Conservation (phyloP, 2,113 vertebrate species). For the Malurus melanocephalus region DNA sequence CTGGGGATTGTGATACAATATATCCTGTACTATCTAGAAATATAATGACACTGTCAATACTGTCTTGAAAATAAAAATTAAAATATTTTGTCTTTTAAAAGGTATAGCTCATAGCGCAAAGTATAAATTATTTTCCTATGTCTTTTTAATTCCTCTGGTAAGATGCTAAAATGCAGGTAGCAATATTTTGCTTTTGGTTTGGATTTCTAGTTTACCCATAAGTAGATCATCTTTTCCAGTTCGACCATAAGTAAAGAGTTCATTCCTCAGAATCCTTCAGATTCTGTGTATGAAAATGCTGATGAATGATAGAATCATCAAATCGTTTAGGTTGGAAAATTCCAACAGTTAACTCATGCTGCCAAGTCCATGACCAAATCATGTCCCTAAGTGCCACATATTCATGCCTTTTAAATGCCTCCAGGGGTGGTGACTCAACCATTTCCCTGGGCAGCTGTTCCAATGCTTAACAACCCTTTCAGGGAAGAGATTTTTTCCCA, state of each 20-base stretch:
- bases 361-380: neutral
- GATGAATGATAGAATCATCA: neutral
- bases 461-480: neutral
- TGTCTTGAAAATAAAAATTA: neutral
- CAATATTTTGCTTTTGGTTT: neutral
- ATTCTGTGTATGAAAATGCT: neutral
- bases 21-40: neutral
- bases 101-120: neutral
- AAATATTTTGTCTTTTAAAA: neutral
- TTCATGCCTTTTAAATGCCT: neutral
- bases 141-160: neutral
- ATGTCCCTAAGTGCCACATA: neutral
- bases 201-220: neutral
- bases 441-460: neutral
- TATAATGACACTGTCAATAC: neutral
- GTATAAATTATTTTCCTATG: neutral
- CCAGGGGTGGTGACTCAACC: neutral
- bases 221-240: neutral
- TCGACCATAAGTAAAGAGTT: neutral
- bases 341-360: neutral
- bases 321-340: neutral
- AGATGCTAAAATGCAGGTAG: neutral
- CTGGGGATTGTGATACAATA: neutral
- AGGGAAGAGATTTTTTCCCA: neutral
- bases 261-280: neutral